phyloP scores from a whole-genome alignment of 2,888 invertebrate species.

The Volucella zonaria region DNA sequence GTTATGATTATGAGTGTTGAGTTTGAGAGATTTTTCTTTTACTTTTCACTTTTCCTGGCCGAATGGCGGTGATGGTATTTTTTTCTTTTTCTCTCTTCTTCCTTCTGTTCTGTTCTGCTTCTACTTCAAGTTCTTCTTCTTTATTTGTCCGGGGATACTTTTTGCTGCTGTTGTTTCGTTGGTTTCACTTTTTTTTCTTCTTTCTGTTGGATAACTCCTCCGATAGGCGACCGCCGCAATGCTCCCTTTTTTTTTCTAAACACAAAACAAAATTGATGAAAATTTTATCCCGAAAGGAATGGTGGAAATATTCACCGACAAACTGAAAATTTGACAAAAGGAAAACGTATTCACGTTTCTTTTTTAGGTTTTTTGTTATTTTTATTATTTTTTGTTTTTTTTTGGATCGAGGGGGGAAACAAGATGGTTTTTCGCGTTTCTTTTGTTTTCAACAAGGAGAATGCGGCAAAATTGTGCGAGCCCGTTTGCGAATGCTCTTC shows the following conservation, averaged over 20 bases:
- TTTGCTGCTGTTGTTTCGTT: constrained; percentile 59
- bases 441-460: constrained; percentile 41
- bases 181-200: constrained; percentile 47
- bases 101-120: constrained; percentile 45
- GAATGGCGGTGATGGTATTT: constrained; percentile 47
- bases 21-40: constrained; percentile 33
- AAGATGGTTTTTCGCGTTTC: constrained; percentile 13
- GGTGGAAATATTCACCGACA: not conserved
- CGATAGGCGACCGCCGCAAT: constrained; percentile 57
- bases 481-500: constrained; percentile 32
- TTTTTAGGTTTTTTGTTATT: no score
- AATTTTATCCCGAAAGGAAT: not conserved
- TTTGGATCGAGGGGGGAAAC: no score
- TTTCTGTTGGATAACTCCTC: constrained; percentile 58
- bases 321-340: no score
- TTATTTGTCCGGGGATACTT: constrained; percentile 67
- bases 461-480: constrained; percentile 50
- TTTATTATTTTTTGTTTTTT: no score
- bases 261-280: not conserved
- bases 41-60: constrained; percentile 46
- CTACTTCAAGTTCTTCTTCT: constrained; percentile 28
- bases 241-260: constrained; percentile 12
- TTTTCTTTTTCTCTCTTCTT: constrained; percentile 47
- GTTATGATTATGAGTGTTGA: not conserved
- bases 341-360: no score